These are phyloP conservation scores for Chiridota heheva DNA, from an alignment of 35 echinoderm and acorn worm species.

Conservation along the genomic window DNA sequence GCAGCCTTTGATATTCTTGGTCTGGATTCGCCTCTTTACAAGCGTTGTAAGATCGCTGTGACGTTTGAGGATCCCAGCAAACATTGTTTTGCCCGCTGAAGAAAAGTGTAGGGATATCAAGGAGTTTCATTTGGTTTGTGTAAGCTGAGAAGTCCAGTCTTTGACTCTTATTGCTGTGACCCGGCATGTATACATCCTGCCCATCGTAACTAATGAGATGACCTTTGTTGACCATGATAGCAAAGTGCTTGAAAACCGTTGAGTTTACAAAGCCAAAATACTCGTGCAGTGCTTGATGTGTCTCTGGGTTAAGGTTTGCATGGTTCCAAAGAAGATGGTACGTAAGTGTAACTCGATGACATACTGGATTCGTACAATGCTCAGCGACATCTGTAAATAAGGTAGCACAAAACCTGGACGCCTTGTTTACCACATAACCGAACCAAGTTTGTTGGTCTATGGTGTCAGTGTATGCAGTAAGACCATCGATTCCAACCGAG, in stretches of 20 bases:
- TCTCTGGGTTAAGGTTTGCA: conserved; percentile 46
- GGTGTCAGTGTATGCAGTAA: conserved; percentile 70
- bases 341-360: conserved; percentile 62
- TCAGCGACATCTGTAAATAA: conserved; percentile 44
- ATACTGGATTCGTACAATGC: conserved; percentile 67
- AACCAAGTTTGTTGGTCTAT: conserved; percentile 18
- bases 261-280: conserved; percentile 53
- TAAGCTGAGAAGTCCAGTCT: conserved; percentile 50
- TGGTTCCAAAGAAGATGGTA: conserved; percentile 62
- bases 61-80: conserved; percentile 58
- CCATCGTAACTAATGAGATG: conserved; percentile 26
- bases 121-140: conserved; percentile 45
- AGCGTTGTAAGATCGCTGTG: conserved; percentile 14
- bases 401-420: conserved; percentile 24
- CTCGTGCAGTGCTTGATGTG: conserved; percentile 65
- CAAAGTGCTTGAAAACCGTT: conserved; percentile 59
- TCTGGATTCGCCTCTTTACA: conserved; percentile 55
- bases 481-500: conserved; percentile 41
- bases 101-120: conserved; percentile 67
- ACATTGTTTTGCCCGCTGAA: conserved; percentile 67
- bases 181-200: conserved; percentile 54
- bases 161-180: not conserved
- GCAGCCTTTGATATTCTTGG: conserved; percentile 59
- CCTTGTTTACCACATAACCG: conserved; percentile 18
- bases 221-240: conserved; percentile 24